Evolutionary conservation across 2,888 invertebrate genomes (phyloP), one percentile per base, ranked within the genome.

Genomic region (Lobophora halterata): DNA sequence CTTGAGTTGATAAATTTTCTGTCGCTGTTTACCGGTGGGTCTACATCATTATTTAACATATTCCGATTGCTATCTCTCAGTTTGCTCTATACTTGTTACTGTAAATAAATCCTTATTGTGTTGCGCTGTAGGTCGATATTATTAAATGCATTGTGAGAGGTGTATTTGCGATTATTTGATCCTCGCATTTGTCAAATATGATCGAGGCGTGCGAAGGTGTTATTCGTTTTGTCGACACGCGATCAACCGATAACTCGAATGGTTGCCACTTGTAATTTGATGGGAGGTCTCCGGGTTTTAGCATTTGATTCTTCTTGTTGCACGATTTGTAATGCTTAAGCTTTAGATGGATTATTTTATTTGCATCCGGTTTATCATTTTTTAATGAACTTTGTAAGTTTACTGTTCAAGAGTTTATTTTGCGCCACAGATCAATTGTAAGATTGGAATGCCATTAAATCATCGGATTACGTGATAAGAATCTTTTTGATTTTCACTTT

Each of bases 141-240:
- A 52, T 41, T 58, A 46, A 52, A 45, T 38, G 21, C 32, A 25
- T 41, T 12, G 39, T 37, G 25, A 39, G 48, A 58, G 55, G 56
- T 47, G 55, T 65, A 58, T 69, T 71, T 65, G 70, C 68, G 70
- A 71, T 71, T 71, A 72, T 72, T 71, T 68, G 71, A 73, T 69
- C 70, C 66, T 55, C 54, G 63, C 73, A 75, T 79, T 77, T 74
- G 77, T 79, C 74, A 77, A 74, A 72, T 71, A 72, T 74, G 75
- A 78, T 74, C 65, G 73, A 71, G 69, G 68, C 60, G 62, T 65
- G 69, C 66, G 64, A 73, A 72, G 68, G 69, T 74, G 76, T 74
- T 76, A 67, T 74, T 76, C 77, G 69, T 78, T 78, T 77, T 73
- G 76, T 74, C 72, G 76, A 78, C 78, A 79, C 71, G 72, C 76